These are phyloP conservation scores for Ephydatia muelleri DNA, from an alignment of 37 sponge, comb jelly and placozoan genomes.

Conservation along the genomic window DNA sequence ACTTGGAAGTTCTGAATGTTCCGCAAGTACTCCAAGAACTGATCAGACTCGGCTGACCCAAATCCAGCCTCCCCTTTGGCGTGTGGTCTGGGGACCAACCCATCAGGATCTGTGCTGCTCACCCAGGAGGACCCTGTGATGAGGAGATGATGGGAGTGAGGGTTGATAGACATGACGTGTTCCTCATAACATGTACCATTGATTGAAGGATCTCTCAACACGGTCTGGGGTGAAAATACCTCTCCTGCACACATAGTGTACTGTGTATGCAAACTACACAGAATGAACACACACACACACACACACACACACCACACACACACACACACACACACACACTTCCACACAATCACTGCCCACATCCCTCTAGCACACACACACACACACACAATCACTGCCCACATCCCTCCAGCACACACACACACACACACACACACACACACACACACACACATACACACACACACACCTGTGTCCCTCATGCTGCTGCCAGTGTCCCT, in stretches of 20 bases:
- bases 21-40: conserved; percentile 45
- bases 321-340: neutral
- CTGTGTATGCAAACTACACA: neutral
- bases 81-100: neutral
- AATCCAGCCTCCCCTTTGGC: conserved; percentile 28
- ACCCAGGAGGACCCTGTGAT: conserved; percentile 9
- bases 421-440: neutral
- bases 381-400: neutral
- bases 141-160: too few relatives aligned
- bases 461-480: neutral
- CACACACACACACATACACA: neutral
- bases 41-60: conserved; percentile 35
- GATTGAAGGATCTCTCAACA: too few relatives aligned
- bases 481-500: neutral
- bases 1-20: conserved; percentile 46
- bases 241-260: too few relatives aligned
- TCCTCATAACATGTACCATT: too few relatives aligned
- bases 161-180: too few relatives aligned
- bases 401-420: neutral
- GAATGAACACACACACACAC: too few relatives aligned
- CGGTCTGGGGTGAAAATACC: too few relatives aligned
- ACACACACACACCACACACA: neutral
- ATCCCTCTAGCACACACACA: neutral
- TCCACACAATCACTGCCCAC: neutral
- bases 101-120: neutral